A percentile compares a stretch with the other conserved stretches of the same genome.
Conservation (phyloP, 30 jellyfish, hydroid and myxozoan species). For the Aurelia sp. region DNA sequence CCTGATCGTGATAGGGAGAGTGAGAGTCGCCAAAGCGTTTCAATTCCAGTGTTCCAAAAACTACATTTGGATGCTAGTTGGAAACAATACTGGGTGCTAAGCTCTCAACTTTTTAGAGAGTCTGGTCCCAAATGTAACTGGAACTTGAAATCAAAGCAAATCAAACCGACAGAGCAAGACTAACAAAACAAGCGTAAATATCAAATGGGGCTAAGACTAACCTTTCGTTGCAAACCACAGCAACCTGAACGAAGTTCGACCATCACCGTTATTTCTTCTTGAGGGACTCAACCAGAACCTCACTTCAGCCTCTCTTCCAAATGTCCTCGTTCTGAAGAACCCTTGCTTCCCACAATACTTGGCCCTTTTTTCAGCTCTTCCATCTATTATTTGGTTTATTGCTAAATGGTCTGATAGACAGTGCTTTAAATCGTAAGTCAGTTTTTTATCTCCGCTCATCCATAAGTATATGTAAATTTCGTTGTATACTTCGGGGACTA, state of each 20-base stretch:
- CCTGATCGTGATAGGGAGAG: too few relatives aligned
- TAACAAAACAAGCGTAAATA: too few relatives aligned
- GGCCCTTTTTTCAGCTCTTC: conserved; percentile 46
- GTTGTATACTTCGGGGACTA: conserved; percentile 48
- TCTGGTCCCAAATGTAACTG: too few relatives aligned
- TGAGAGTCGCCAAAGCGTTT: too few relatives aligned
- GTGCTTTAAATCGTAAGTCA: conserved; percentile 41
- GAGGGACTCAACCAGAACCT: conserved; percentile 68
- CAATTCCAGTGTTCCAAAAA: too few relatives aligned
- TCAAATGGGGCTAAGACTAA: neutral
- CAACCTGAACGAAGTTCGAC: conserved; percentile 45
- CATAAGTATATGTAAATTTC: conserved; percentile 43
- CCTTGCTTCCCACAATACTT: conserved; percentile 70
- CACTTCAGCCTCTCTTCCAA: conserved; percentile 71
- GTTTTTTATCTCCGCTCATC: conserved; percentile 44
- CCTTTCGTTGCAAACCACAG: conserved; percentile 68
- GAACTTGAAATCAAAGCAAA: too few relatives aligned
- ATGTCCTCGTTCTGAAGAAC: conserved; percentile 53
- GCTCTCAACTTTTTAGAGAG: too few relatives aligned
- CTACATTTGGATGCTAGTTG: too few relatives aligned
- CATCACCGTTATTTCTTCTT: neutral
- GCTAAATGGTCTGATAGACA: conserved; percentile 71
- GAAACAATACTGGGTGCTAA: too few relatives aligned
- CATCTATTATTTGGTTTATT: conserved; percentile 65
- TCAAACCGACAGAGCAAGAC: too few relatives aligned